Evolutionary conservation across 2,888 invertebrate genomes (phyloP).

Genomic region (Theodoxus fluviatilis): DNA sequence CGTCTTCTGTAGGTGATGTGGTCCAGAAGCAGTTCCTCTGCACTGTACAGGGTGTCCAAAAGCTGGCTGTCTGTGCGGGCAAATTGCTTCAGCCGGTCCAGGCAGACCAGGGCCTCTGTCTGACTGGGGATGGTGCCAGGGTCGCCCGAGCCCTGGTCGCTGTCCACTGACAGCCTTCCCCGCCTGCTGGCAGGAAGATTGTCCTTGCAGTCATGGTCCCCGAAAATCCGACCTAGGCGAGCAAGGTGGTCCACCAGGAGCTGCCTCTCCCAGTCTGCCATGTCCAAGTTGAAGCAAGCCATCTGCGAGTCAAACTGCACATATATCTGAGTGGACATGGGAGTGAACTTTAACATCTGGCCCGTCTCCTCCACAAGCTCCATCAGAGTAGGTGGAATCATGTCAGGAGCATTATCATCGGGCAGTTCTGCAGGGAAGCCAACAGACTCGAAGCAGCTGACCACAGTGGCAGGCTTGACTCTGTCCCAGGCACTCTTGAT

Average conservation of each 20-base stretch:
- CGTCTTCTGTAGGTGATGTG: slow-evolving; percentile 10
- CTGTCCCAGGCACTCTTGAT: slow-evolving; percentile 28
- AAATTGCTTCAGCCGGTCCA: slow-evolving; percentile 28
- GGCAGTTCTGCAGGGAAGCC: slow-evolving; percentile 23
- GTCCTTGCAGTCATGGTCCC: slow-evolving; percentile 27
- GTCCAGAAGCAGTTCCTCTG: slow-evolving; percentile 27
- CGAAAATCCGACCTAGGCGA: slow-evolving; percentile 18
- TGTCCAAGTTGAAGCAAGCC: slow-evolving; percentile 26
- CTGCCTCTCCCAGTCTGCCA: slow-evolving; percentile 29
- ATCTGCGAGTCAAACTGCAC: slow-evolving; percentile 31
- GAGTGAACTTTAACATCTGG: slow-evolving; percentile 26
- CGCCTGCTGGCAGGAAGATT: background rate
- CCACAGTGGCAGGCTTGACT: slow-evolving; percentile 16
- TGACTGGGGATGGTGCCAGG: slow-evolving; percentile 3
- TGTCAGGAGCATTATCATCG: slow-evolving; percentile 19
- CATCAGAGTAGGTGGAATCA: slow-evolving; percentile 9
- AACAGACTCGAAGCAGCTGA: slow-evolving; percentile 27
- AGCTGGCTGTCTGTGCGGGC: slow-evolving; percentile 23
- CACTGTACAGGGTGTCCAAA: slow-evolving; percentile 24
- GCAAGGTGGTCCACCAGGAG: slow-evolving; percentile 24
- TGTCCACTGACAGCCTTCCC: background rate
- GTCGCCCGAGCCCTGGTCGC: background rate
- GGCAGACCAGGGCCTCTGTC: slow-evolving; percentile 27
- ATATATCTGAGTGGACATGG: slow-evolving; percentile 29
- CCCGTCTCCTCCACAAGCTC: slow-evolving; percentile 29